Conservation (phyloP, 2,888 invertebrate genomes). For the Corbicula japonica region DNA sequence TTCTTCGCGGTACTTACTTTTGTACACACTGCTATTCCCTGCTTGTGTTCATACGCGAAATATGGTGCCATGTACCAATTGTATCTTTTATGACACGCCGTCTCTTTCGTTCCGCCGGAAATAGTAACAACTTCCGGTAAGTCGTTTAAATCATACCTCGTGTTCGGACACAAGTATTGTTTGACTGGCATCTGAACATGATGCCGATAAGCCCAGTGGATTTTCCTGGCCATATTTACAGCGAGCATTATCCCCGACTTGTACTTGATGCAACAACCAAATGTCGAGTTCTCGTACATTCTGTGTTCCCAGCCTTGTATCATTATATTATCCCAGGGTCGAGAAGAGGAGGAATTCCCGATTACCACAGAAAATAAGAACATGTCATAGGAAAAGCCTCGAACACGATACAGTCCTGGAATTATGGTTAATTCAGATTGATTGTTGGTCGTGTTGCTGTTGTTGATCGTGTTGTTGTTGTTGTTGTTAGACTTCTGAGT, state of each 20-base stretch:
- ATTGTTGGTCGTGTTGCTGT: too few species aligned
- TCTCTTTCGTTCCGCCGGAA: neutral
- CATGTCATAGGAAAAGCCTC: constrained; percentile 34
- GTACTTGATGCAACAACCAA: constrained; percentile 53
- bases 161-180: constrained; percentile 54
- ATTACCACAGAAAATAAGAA: constrained; percentile 56
- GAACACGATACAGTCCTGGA: constrained; percentile 26
- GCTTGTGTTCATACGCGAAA: constrained; percentile 39
- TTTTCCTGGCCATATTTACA: constrained; percentile 17
- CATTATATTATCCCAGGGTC: constrained; percentile 41
- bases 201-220: constrained; percentile 44
- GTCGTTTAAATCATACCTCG: constrained; percentile 10
- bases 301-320: constrained; percentile 53
- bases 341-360: constrained; percentile 46
- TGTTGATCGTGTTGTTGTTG: neutral
- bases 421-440: too few species aligned
- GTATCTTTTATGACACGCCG: constrained; percentile 31
- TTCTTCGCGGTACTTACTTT: too few species aligned
- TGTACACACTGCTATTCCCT: constrained; percentile 54
- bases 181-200: constrained; percentile 24
- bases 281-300: constrained; percentile 27
- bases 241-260: constrained; percentile 28
- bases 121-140: constrained; percentile 32
- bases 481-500: neutral
- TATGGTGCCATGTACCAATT: constrained; percentile 48